These are phyloP conservation scores for Diplolepis rosae DNA, from an alignment of 2,888 invertebrate species.

Conservation along the genomic window DNA sequence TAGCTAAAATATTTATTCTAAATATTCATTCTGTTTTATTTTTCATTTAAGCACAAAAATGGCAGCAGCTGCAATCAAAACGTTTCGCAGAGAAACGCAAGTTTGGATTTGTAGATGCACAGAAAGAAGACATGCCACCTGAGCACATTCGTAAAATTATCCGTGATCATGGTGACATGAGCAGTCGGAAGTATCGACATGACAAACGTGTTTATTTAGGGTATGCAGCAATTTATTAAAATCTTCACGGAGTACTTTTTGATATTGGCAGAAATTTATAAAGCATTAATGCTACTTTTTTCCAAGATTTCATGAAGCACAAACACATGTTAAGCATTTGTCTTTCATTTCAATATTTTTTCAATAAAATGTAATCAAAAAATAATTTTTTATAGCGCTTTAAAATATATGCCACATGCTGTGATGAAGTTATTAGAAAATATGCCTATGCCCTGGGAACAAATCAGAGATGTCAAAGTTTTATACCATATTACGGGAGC, in stretches of 20 bases:
- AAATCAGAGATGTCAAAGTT: constrained; percentile 98
- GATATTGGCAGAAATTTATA: neutral
- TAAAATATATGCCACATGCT: constrained; percentile 99
- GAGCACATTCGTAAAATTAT: constrained; percentile 99
- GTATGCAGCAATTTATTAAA: constrained; percentile 72
- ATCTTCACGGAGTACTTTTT: no score
- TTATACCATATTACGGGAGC: constrained; percentile 99
- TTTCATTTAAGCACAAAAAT: constrained; percentile 85
- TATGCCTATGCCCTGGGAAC: constrained; percentile 99
- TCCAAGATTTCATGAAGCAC: no score
- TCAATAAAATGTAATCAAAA: no score
- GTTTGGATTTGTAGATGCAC: constrained; percentile 98
- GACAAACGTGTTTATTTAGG: constrained; percentile 98
- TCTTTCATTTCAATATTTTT: no score
- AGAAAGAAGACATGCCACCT: constrained; percentile 99
- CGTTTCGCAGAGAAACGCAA: constrained; percentile 98
- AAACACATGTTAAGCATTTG: no score
- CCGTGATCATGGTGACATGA: constrained; percentile 99
- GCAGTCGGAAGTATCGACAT: constrained; percentile 97
- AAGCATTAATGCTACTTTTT: no score
- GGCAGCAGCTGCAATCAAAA: constrained; percentile 99
- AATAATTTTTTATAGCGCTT: constrained; percentile 81
- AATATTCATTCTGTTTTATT: no score
- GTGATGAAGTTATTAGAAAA: constrained; percentile 99
- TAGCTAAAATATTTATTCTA: no score